Conservation (phyloP, 64 coral and sea anemone genomes). For the Acropora tenuis region DNA sequence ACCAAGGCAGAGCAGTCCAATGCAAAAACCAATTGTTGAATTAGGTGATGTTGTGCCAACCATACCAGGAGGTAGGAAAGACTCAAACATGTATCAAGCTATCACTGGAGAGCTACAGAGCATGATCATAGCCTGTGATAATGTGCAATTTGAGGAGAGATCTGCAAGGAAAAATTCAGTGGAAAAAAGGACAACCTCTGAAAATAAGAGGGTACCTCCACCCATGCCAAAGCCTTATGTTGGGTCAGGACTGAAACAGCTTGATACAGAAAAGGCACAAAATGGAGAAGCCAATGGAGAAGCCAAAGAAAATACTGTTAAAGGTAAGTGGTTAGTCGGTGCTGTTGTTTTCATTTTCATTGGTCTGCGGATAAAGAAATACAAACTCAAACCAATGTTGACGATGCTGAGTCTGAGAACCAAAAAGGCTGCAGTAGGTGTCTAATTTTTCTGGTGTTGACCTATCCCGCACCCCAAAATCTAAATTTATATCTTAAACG, state of each 20-base stretch:
- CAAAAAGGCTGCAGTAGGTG: too few species aligned
- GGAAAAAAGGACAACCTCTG: background rate
- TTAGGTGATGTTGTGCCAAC: constrained; percentile 66
- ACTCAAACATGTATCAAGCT: constrained; percentile 72
- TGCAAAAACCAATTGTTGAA: constrained; percentile 25
- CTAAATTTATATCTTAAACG: too few species aligned
- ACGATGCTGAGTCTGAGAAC: too few species aligned
- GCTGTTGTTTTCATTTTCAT: background rate
- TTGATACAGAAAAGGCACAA: background rate
- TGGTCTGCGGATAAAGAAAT: too few species aligned
- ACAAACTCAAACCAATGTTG: too few species aligned
- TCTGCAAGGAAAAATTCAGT: background rate
- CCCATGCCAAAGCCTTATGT: constrained; percentile 89
- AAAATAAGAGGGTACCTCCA: constrained; percentile 59
- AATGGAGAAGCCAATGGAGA: background rate
- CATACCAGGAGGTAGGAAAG: constrained; percentile 33
- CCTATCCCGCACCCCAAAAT: too few species aligned
- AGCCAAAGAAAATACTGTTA: background rate
- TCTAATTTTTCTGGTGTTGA: too few species aligned
- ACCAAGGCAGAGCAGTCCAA: constrained; percentile 45
- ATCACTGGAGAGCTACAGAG: constrained; percentile 73
- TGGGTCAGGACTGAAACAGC: constrained; percentile 45
- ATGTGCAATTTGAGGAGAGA: background rate
- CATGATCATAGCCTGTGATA: constrained; percentile 71
- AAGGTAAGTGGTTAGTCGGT: background rate